phyloP scores from a whole-genome alignment of 2,797 vertebrate species.

The Crypturellus tataupa region DNA sequence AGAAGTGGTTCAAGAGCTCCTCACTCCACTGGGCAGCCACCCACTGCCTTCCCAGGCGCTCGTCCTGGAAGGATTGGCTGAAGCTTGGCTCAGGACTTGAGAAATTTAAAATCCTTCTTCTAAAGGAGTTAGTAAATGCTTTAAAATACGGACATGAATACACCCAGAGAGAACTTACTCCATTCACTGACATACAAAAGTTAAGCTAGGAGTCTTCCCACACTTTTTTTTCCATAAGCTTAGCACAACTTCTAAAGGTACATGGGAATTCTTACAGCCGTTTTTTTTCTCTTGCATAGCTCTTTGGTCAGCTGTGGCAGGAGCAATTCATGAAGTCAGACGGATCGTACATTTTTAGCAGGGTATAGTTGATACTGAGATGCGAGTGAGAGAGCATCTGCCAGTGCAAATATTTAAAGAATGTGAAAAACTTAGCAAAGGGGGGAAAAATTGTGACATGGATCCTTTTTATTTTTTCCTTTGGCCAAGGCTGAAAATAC shows the following conservation, averaged over 20 bases:
- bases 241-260: background rate
- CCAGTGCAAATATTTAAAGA: background rate
- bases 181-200: background rate
- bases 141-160: background rate
- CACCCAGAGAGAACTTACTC: background rate
- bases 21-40: background rate
- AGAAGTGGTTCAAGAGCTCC: background rate
- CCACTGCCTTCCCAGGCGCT: too few species aligned
- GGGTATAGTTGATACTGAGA: background rate
- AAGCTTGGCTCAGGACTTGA: background rate
- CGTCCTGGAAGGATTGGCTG: background rate
- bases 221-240: background rate
- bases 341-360: background rate
- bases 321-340: background rate
- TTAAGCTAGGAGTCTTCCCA: background rate
- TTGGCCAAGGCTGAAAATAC: conserved; percentile 7
- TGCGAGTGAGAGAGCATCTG: background rate
- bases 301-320: background rate
- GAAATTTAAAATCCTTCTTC: background rate
- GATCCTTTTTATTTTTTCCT: background rate
- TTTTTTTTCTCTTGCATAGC: background rate
- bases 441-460: background rate
- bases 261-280: background rate
- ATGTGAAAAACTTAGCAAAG: background rate
- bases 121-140: background rate